Evolutionary conservation across 2,113 vertebrate species (phyloP), one percentile per base, ranked within the genome.

Genomic region (Gulo gulo): DNA sequence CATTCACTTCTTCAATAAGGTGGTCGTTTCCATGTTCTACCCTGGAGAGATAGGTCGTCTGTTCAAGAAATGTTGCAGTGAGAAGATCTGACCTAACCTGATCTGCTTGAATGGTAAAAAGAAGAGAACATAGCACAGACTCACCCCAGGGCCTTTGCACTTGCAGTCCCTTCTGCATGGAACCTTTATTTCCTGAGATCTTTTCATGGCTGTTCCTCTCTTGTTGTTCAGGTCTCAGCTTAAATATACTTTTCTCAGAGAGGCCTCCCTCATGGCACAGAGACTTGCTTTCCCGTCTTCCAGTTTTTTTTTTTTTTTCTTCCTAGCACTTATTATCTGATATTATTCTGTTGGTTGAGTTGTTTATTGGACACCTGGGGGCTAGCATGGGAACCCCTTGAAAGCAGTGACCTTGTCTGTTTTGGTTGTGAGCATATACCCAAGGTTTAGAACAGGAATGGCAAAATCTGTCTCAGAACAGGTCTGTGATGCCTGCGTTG

Each of bases 261-360:
- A 76, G 5, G 6, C 15, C 91, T 59, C 36, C 42, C 45, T 95
- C 45, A 82, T 29, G 18, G 1, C 59, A 31, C 4, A 39, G 47
- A 20, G 1, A 6, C 31, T 71, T 31, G 59, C 52, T 92, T 74
- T 78, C 31, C 2, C 12, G 34, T 21, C 15, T 26, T 24, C 8
- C 10, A 50, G 10, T 90, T 94, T 95, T 71, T 31, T 93, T 95
- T 80, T 57, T 23, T 57, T 94, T 81, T 92, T 89, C 79, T 92
- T 81, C 29, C 7, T 36, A 39, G 15, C 24, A 50, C 24, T 55
- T 36, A 50, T 69, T 9, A 57, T 13, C 45, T 47, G 65, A 63
- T 63, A 79, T 88, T 23, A 83, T 42, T 86, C 82, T n/a, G 21
- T 24, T 55, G 39, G 14, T 50, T 78, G 26, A 23, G 57, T 61